Evolutionary conservation across 23 tunicate species (phyloP), one percentile per base, ranked within the genome.

Genomic region (Trididemnum nubilum): DNA sequence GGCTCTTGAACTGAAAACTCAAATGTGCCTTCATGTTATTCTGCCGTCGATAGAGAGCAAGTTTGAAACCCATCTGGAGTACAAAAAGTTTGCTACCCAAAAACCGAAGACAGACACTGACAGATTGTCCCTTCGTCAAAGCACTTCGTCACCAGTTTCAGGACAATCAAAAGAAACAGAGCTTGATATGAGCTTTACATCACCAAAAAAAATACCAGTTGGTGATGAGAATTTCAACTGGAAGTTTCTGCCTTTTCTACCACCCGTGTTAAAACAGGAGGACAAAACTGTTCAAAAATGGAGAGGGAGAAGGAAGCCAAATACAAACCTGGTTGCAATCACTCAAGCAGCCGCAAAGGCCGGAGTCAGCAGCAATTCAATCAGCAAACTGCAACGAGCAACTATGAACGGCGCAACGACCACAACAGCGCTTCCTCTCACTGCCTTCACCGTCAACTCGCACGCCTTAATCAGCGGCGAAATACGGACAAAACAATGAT

Each of bases 351-450:
- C 79, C 7, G 32, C 59, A 3, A 38, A 73, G 38, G 79, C 60
- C 12, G 79, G 79, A 39, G 32, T 73, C 7, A 73, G 19, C 60
- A 73, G 79, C 33, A 73, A 73, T 39, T 73, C 79, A 2, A 73
- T 73, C 38, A n/a, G 38, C 31, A 73, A 73, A 73, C 79, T 73
- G 7, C 60, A 73, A 44, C 54, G 54, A 15, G 15, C 15, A 44
- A 44, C 12, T 44, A 15, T 44, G 54, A 44, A 15, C 54, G 54
- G 15, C 15, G 54, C 15, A 7, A 44, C 9, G 9, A 9, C 9
- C 9, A 44, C 54, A 44, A 44, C 9, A 44, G 9, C 54, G 15
- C 15, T 44, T 9, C 54, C 54, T 7, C 15, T 44, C 12, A 44
- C 54, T 7, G 54, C 54, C 15, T 44, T 44, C 15, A 15, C 54